A percentile compares a stretch with the other conserved stretches of the same genome.
These are phyloP conservation scores for Tipula unca DNA, from an alignment of 2,888 invertebrate species.

Conservation along the genomic window DNA sequence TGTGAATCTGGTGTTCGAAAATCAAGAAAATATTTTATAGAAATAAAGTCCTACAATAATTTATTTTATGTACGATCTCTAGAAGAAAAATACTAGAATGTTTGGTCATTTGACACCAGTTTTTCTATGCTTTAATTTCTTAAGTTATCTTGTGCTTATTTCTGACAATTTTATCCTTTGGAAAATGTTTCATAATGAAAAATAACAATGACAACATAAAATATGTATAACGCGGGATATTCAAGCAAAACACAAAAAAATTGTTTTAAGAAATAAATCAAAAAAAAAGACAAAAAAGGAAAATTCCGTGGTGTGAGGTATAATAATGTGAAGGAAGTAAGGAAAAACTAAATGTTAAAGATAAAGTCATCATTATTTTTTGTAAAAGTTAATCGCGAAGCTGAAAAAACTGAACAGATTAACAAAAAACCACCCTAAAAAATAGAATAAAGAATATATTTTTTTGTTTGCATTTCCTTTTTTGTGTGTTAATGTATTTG, in stretches of 20 bases:
- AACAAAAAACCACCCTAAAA: background rate
- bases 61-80: background rate
- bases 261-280: background rate
- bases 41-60: background rate
- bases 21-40: background rate
- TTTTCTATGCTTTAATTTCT: background rate
- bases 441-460: background rate
- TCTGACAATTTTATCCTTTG: background rate
- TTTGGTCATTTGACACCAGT: background rate
- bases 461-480: background rate
- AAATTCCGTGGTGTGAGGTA: background rate
- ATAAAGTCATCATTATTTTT: background rate
- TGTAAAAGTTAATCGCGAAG: background rate
- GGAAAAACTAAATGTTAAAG: background rate
- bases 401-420: background rate
- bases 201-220: background rate
- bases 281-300: background rate
- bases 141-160: background rate
- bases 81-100: background rate
- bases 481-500: background rate
- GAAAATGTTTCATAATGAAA: background rate
- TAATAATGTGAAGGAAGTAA: background rate
- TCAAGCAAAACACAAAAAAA: background rate
- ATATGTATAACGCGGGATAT: background rate
- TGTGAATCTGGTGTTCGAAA: background rate